Percentiles rank a stretch among this genome's conserved stretches.
These are phyloP conservation scores for Macropus fuliginosus DNA, from an alignment of 2,797 vertebrate genomes.

Conservation along the genomic window DNA sequence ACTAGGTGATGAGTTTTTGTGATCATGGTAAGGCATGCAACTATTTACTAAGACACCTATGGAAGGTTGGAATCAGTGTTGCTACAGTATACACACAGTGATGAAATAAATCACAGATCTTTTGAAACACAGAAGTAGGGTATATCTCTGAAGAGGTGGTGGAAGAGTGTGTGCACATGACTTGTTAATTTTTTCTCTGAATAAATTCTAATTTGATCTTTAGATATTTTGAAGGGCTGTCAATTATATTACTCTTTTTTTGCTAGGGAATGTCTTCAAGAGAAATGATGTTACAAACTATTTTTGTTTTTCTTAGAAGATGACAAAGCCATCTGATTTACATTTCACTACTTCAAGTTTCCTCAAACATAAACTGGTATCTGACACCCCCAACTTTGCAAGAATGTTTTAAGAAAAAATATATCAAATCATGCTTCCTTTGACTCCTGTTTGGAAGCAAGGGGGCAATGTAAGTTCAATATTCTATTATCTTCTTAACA, in stretches of 20 bases:
- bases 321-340: neutral
- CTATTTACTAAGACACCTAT: neutral
- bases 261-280: neutral
- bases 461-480: conserved; percentile 51
- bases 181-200: neutral
- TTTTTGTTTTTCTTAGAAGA: neutral
- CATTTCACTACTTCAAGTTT: conserved; percentile 13
- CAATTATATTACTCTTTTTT: neutral
- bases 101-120: neutral
- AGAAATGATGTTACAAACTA: neutral
- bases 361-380: neutral
- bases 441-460: conserved; percentile 29
- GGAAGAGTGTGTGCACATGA: neutral
- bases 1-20: neutral
- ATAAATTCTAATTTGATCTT: neutral
- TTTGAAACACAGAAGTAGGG: neutral
- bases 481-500: neutral
- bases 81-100: neutral
- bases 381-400: conserved; percentile 27
- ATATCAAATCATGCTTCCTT: conserved; percentile 44
- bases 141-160: neutral
- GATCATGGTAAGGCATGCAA: neutral
- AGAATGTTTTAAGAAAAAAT: conserved; percentile 39
- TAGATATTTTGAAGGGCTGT: neutral
- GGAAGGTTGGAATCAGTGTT: neutral